Base-by-base conservation (phyloP, 2,797 vertebrate species). In the Micromesistius poutassou region DNA sequence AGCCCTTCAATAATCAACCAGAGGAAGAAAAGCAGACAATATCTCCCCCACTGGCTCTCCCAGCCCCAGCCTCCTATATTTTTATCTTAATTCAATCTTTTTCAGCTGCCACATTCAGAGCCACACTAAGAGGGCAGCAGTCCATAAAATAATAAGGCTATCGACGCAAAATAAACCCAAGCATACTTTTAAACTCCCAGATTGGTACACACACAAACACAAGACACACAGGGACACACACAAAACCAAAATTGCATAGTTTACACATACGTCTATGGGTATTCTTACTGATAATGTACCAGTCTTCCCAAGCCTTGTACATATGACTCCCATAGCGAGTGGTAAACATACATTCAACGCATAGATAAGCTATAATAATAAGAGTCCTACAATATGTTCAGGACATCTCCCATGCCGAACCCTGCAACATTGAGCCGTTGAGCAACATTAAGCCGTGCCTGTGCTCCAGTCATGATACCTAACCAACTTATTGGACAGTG, bases 41-140 rank as follows among this genome's bases (percentile, higher is more conserved):
- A 92, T 94, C 91, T 92, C 80, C 86, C 85, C 86, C 85, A 78
- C 89, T 77, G 87, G 88, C 87, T 91, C 88, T 81, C 86, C 84
- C 82, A 87, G 88, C 84, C 72, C 88, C 78, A 66, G 91, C 87
- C 88, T 85, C 80, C 90, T 87, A 85, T 91, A 90, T 91, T 91
- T 83, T 92, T 88, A 94, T 94, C 93, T 94, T 94, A 93, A 94
- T 95, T 93, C 90, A 93, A 94, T 94, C 91, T 93, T 91, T 90
- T 92, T 92, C 89, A 85, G 79, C 85, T 88, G 85, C 90, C 89
- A 90, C 90, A 90, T 91, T 89, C 91, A 90, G 89, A 83, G 84
- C 87, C 89, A 89, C 91, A 89, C 91, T 90, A 89, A 91, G 88
- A 90, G 88, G 89, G 90, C 91, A 93, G 90, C 86, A 86, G 91